These are phyloP conservation scores for Chrysoperla carnea DNA, from an alignment of 1,140 invertebrate genomes.

Conservation along the genomic window DNA sequence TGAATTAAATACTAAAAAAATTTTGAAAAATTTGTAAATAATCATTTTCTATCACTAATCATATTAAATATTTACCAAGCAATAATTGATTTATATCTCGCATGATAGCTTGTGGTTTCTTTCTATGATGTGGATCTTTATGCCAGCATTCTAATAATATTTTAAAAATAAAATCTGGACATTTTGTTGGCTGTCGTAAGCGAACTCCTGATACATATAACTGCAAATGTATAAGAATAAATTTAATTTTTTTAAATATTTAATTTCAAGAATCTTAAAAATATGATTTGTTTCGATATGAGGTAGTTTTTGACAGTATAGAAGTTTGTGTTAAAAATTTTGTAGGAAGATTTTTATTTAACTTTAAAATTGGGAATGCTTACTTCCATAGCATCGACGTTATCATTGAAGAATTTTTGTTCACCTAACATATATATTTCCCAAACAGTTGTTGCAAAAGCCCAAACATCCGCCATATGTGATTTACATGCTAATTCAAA, in stretches of 20 bases:
- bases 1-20: conserved; percentile 34
- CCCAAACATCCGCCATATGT: conserved; percentile 64
- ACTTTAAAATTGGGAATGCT: conserved; percentile 2
- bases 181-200: conserved; percentile 52
- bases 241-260: conserved; percentile 4
- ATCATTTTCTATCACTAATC: too few species aligned
- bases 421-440: conserved; percentile 71
- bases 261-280: conserved; percentile 5
- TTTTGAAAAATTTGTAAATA: conserved; percentile 2
- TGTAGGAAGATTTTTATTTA: background rate
- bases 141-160: conserved; percentile 83
- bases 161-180: conserved; percentile 64
- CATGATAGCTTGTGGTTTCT: conserved; percentile 63
- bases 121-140: conserved; percentile 43
- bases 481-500: conserved; percentile 39
- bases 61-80: conserved; percentile 28
- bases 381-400: conserved; percentile 16
- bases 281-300: conserved; percentile 3
- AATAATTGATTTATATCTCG: conserved; percentile 66
- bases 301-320: conserved; percentile 2
- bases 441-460: conserved; percentile 75
- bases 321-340: too few species aligned
- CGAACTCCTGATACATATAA: conserved; percentile 47
- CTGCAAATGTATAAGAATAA: conserved; percentile 24
- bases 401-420: conserved; percentile 10